Evolutionary conservation across 2,888 invertebrate genomes (phyloP).

Genomic region (Leptopilina myrica): DNA sequence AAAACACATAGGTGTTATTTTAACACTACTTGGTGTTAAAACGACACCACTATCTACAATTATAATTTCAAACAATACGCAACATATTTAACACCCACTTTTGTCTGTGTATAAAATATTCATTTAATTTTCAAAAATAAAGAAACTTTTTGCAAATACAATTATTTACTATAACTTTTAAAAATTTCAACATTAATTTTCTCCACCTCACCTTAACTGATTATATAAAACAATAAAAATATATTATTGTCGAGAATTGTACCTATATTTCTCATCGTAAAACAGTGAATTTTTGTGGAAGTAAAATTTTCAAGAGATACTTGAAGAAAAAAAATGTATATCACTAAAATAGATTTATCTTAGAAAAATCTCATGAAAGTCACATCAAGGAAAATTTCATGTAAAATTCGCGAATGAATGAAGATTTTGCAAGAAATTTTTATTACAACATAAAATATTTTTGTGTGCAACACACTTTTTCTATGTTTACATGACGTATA

Average conservation of each 20-base stretch:
- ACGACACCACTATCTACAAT: too few species aligned
- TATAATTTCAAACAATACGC: too few species aligned
- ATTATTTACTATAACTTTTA: too few species aligned
- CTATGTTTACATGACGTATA: conserved; percentile 6
- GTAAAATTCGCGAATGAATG: conserved; percentile 3
- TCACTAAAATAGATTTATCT: conserved; percentile 4
- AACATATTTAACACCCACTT: too few species aligned
- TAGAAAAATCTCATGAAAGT: not conserved
- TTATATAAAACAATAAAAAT: not conserved
- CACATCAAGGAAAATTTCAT: conserved; percentile 1
- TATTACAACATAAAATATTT: not conserved
- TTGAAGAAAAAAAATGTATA: not conserved
- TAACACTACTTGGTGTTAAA: too few species aligned
- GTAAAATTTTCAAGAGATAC: not conserved
- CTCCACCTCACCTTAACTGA: too few species aligned
- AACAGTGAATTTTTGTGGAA: not conserved
- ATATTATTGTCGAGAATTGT: not conserved
- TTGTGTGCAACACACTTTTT: not conserved
- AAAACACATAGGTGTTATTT: too few species aligned
- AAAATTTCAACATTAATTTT: too few species aligned
- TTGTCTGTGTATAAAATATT: too few species aligned
- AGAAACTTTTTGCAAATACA: too few species aligned
- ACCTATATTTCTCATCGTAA: not conserved
- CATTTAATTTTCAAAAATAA: too few species aligned
- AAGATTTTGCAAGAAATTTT: not conserved